Conservation (phyloP, 2,888 invertebrate genomes). For the Tubulanus polymorphus region DNA sequence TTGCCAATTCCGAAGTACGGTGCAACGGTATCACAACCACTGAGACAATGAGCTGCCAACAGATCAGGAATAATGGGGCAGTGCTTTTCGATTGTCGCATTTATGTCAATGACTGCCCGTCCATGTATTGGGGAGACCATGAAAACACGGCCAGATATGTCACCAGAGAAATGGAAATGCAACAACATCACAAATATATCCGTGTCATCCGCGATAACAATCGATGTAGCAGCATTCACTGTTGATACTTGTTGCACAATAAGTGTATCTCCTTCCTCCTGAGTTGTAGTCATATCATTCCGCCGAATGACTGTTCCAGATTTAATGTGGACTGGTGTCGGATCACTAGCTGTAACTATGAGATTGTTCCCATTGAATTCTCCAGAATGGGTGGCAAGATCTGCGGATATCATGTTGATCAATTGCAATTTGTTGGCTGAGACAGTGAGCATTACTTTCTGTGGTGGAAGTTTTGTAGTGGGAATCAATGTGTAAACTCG, state of each 20-base stretch:
- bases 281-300: background rate
- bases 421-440: background rate
- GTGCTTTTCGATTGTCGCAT: slow-evolving; percentile 7
- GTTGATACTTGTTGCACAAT: background rate
- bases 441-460: background rate
- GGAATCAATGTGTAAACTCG: background rate
- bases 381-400: background rate
- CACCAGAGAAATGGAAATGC: background rate
- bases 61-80: slow-evolving; percentile 5
- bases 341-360: too few species aligned
- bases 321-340: background rate
- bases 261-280: background rate
- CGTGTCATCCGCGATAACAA: background rate
- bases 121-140: slow-evolving; percentile 1
- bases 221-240: background rate
- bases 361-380: too few species aligned
- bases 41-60: slow-evolving; percentile 5
- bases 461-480: background rate
- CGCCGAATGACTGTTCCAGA: background rate
- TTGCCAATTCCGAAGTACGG: background rate
- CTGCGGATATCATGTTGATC: background rate
- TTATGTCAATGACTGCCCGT: slow-evolving; percentile 5
- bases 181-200: background rate
- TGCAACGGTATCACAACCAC: slow-evolving; percentile 10
- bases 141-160: background rate